Conservation (phyloP, 2,888 invertebrate genomes). For the Celastrina argiolus region DNA sequence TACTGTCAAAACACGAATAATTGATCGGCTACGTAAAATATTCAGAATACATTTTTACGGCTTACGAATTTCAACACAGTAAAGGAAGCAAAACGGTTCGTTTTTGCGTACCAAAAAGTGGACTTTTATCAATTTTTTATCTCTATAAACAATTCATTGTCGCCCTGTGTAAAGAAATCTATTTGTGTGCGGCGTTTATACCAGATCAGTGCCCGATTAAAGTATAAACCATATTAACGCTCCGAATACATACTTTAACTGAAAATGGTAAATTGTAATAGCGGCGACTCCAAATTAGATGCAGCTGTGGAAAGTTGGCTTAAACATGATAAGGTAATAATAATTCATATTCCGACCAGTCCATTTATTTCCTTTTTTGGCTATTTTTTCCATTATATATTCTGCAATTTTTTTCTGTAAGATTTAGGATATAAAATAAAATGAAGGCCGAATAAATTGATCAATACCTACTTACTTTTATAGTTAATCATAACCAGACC, state of each 20-base stretch:
- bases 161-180: neutral
- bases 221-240: neutral
- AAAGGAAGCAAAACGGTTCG: neutral
- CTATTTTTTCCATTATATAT: too few relatives aligned
- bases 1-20: neutral
- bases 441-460: too few relatives aligned
- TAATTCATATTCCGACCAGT: too few relatives aligned
- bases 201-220: constrained; percentile 3
- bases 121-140: neutral
- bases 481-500: too few relatives aligned
- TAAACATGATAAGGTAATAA: constrained; percentile 84
- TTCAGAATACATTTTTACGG: neutral
- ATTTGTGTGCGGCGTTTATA: neutral
- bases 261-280: constrained; percentile 41
- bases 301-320: constrained; percentile 85
- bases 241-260: neutral
- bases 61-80: neutral
- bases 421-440: too few relatives aligned
- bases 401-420: too few relatives aligned
- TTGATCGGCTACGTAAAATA: neutral
- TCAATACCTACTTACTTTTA: too few relatives aligned
- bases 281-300: constrained; percentile 78
- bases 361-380: neutral
- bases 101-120: neutral
- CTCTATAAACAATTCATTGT: neutral